These are phyloP conservation scores for Acanthornis magna DNA, from an alignment of 2,797 vertebrate species.

Conservation along the genomic window DNA sequence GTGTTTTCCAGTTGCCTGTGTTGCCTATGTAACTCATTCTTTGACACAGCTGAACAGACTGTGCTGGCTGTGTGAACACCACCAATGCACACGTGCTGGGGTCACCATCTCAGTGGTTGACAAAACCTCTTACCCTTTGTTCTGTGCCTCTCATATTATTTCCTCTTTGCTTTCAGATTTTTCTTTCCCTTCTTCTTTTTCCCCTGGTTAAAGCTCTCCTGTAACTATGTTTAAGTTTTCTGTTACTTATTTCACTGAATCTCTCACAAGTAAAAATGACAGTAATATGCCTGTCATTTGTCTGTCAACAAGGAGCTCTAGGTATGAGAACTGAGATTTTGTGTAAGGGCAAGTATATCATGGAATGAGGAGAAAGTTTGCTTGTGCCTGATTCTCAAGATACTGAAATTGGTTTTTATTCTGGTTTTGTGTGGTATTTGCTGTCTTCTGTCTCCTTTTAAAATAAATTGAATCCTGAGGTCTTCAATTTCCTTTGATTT, in stretches of 20 bases:
- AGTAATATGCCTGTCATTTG: background rate
- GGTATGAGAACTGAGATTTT: background rate
- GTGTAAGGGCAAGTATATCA: background rate
- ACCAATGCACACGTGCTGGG: background rate
- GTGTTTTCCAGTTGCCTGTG: background rate
- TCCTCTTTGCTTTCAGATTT: background rate
- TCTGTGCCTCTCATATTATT: background rate
- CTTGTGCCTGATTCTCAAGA: background rate
- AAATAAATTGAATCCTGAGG: background rate
- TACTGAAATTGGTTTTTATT: background rate
- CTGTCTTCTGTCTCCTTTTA: background rate
- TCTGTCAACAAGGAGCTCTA: background rate
- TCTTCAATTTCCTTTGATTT: background rate
- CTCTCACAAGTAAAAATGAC: background rate
- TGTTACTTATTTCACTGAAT: background rate
- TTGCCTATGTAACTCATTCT: background rate
- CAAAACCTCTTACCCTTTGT: background rate
- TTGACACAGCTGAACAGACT: rapidly evolving
- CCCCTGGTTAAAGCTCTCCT: background rate
- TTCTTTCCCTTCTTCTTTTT: background rate
- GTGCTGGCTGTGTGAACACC: background rate
- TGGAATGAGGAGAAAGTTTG: background rate
- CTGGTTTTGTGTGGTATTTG: background rate
- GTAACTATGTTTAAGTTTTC: background rate
- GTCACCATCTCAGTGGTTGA: background rate